phyloP scores from a whole-genome alignment of 1,140 invertebrate species.

The Diplogasteroides magnus region DNA sequence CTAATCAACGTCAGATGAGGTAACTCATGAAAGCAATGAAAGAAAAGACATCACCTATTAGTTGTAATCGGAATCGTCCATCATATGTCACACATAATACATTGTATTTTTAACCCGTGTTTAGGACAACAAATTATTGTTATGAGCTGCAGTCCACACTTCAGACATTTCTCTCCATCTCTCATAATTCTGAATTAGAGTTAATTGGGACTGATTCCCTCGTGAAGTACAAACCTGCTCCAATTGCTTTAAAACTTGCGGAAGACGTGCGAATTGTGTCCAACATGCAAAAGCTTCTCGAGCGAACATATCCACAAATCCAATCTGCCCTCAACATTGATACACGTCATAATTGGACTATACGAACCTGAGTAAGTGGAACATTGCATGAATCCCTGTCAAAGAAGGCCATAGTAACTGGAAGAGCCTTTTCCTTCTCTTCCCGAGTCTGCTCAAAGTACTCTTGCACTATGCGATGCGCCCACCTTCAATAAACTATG shows the following conservation, averaged over 20 bases:
- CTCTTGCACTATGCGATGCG: slow-evolving; percentile 51
- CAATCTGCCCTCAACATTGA: slow-evolving; percentile 22
- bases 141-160: slow-evolving; percentile 38
- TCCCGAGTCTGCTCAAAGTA: slow-evolving; percentile 55
- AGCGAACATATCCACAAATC: slow-evolving; percentile 53
- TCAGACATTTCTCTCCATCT: slow-evolving; percentile 39
- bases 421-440: slow-evolving; percentile 48
- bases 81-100: no score
- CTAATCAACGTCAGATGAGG: no score
- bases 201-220: neutral
- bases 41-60: no score
- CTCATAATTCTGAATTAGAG: slow-evolving; percentile 36
- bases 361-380: slow-evolving; percentile 40
- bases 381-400: slow-evolving; percentile 54
- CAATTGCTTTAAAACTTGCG: slow-evolving; percentile 39
- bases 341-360: slow-evolving; percentile 5
- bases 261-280: slow-evolving; percentile 52
- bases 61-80: no score
- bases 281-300: slow-evolving; percentile 49
- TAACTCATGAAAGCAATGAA: no score
- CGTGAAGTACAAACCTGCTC: slow-evolving; percentile 19
- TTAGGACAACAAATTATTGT: slow-evolving; percentile 19
- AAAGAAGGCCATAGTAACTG: slow-evolving; percentile 54
- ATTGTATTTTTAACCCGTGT: no score
- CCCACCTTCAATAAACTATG: slow-evolving; percentile 41